Percentiles rank a stretch among this genome's conserved stretches.
These are phyloP conservation scores for Cardiocondyla obscurior DNA, from an alignment of 1,140 invertebrate species.

Conservation along the genomic window DNA sequence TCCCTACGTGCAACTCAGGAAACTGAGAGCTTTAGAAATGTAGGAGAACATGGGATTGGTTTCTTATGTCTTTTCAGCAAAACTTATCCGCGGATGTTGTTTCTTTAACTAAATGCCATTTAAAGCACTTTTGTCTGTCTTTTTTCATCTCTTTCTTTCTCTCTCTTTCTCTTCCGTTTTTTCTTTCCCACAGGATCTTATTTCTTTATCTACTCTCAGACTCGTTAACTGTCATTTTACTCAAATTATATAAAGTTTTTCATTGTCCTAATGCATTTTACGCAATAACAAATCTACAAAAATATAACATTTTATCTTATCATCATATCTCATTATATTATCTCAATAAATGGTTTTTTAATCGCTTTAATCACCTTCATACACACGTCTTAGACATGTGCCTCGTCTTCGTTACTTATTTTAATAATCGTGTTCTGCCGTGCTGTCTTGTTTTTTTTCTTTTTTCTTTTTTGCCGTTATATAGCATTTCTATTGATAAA, in stretches of 20 bases:
- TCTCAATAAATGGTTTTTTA: slow-evolving; percentile 77
- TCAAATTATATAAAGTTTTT: slow-evolving; percentile 79
- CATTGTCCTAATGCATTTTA: slow-evolving; percentile 83
- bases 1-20: slow-evolving; percentile 48
- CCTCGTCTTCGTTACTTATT: slow-evolving; percentile 51
- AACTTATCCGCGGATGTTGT: slow-evolving; percentile 59
- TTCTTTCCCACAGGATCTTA: slow-evolving; percentile 43
- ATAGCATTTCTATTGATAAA: slow-evolving; percentile 65
- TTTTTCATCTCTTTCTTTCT: slow-evolving; percentile 7
- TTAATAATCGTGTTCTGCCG: slow-evolving; percentile 72
- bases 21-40: slow-evolving; percentile 63
- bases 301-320: slow-evolving; percentile 83
- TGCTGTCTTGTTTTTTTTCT: slow-evolving; percentile 73
- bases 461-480: slow-evolving; percentile 50
- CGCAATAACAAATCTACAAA: slow-evolving; percentile 84
- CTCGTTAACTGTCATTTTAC: slow-evolving; percentile 67
- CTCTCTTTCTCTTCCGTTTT: slow-evolving; percentile 34
- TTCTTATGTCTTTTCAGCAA: slow-evolving; percentile 42
- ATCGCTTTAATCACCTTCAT: slow-evolving; percentile 57
- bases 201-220: slow-evolving; percentile 57
- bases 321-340: slow-evolving; percentile 77
- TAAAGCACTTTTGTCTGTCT: slow-evolving; percentile 72
- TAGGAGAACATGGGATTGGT: slow-evolving; percentile 58
- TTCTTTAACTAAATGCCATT: slow-evolving; percentile 68
- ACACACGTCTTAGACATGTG: slow-evolving; percentile 55